Conservation (phyloP, 2,888 invertebrate species). For the Syrista parreyssii region DNA sequence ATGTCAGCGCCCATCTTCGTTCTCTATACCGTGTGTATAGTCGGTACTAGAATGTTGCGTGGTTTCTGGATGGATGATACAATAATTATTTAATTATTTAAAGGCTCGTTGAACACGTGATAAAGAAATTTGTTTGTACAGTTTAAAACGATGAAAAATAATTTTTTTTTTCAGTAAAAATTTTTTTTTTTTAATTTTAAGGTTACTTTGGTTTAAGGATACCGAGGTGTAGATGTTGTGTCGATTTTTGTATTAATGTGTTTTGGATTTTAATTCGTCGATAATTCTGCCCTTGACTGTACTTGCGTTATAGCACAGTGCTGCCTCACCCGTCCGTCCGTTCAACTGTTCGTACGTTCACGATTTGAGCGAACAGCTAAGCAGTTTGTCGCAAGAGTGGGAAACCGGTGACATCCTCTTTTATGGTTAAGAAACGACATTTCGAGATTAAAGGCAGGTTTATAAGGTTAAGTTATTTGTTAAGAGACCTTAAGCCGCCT, state of each 20-base stretch:
- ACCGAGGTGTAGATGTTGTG: too few species aligned
- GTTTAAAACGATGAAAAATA: too few species aligned
- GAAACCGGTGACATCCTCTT: background rate
- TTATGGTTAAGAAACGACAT: constrained; percentile 14
- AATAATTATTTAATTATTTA: background rate
- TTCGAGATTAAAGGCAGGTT: constrained; percentile 42
- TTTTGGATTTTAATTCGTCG: too few species aligned
- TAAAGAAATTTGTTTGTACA: background rate
- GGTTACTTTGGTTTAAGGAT: rapidly evolving
- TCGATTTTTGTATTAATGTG: too few species aligned
- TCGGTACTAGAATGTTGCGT: background rate
- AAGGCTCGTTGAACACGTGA: background rate
- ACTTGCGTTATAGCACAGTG: too few species aligned
- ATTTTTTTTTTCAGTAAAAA: too few species aligned
- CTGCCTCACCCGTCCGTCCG: too few species aligned
- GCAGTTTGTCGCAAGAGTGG: background rate
- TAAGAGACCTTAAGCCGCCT: constrained; percentile 31
- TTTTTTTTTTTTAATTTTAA: too few species aligned
- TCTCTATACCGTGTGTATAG: background rate
- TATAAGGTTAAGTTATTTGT: constrained; percentile 50
- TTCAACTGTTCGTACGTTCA: too few species aligned
- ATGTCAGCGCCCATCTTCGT: constrained; percentile 20
- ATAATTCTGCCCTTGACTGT: too few species aligned
- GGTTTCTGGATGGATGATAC: background rate
- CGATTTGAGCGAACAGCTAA: background rate